Evolutionary conservation across 1,140 invertebrate genomes (phyloP), one percentile per base, ranked within the genome.

Genomic region (Apolygus lucorum): DNA sequence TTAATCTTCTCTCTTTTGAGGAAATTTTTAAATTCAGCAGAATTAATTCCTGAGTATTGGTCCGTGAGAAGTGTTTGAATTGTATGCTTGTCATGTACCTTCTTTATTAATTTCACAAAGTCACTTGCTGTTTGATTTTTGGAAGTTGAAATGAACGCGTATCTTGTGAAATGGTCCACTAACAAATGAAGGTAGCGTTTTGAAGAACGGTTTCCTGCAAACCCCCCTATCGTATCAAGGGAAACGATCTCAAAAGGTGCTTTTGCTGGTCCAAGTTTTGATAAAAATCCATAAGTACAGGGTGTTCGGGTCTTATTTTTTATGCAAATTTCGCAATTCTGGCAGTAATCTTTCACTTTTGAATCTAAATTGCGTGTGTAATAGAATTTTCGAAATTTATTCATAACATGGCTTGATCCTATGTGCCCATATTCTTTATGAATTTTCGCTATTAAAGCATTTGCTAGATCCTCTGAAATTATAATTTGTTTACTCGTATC

Each of bases 231-330:
- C 1, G 73, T 74, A 54, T 74, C 74, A 54, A 77, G 72, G 24
- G 71, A 74, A 8, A 78, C 72, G 71, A 78, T 27, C 74, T 77
- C 73, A 76, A 76, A 74, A 73, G 78, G 71, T 74, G 76, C 27
- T 77, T 73, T 70, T 71, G 73, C 68, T 76, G 73, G 77, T 71
- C 76, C 77, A 69, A 79, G 72, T 17, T 78, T 72, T n/a, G 34
- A 76, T 42, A 66, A 75, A 70, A 29, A 65, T 70, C 21, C 77
- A 72, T 26, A 74, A 75, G 27, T 72, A 67, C 25, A 42, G 28
- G 52, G 26, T 68, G 4, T 68, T 74, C 68, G 78, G 73, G 68
- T 76, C 78, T 70, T 79, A 70, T 74, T 79, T 73, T 63, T 76
- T 71, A 68, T 78, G 76, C 54, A 72, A 1, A 63, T 79, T 75